These are phyloP conservation scores for Philhelius pedissequus DNA, from an alignment of 2,888 invertebrate species.

Conservation along the genomic window DNA sequence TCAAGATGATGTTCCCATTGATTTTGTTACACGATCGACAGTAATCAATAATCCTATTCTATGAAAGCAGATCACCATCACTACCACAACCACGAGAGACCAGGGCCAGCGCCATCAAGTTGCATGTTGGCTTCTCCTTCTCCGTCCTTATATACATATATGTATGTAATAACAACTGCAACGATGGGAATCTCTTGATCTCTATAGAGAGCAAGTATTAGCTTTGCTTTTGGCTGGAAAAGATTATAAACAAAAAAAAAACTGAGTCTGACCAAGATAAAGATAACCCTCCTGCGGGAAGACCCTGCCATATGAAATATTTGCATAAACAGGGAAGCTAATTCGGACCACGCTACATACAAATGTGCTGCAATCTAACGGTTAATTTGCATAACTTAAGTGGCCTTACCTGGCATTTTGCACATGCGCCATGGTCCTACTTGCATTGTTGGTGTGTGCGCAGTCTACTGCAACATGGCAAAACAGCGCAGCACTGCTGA, in stretches of 20 bases:
- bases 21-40: slow-evolving; percentile 59
- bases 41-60: slow-evolving; percentile 64
- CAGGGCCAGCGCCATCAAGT: slow-evolving; percentile 11
- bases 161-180: no score
- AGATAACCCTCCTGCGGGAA: slow-evolving; percentile 53
- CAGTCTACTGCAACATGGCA: neutral
- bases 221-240: slow-evolving; percentile 19
- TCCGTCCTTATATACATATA: slow-evolving; percentile 4
- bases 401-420: slow-evolving; percentile 60
- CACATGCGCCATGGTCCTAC: slow-evolving; percentile 44
- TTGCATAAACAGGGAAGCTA: slow-evolving; percentile 68
- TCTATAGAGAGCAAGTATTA: neutral
- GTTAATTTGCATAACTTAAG: slow-evolving; percentile 66
- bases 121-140: slow-evolving; percentile 1
- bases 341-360: slow-evolving; percentile 58
- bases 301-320: slow-evolving; percentile 59
- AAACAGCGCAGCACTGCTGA: slow-evolving; percentile 38
- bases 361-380: slow-evolving; percentile 67
- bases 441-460: slow-evolving; percentile 43
- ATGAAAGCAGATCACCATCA: slow-evolving; percentile 52
- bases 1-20: slow-evolving; percentile 52
- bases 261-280: slow-evolving; percentile 50
- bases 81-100: neutral
- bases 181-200: slow-evolving; percentile 30
- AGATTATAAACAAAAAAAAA: slow-evolving; percentile 31